These are phyloP conservation scores for Heteromurus nitidus DNA, from an alignment of 2,888 invertebrate species.

Conservation along the genomic window DNA sequence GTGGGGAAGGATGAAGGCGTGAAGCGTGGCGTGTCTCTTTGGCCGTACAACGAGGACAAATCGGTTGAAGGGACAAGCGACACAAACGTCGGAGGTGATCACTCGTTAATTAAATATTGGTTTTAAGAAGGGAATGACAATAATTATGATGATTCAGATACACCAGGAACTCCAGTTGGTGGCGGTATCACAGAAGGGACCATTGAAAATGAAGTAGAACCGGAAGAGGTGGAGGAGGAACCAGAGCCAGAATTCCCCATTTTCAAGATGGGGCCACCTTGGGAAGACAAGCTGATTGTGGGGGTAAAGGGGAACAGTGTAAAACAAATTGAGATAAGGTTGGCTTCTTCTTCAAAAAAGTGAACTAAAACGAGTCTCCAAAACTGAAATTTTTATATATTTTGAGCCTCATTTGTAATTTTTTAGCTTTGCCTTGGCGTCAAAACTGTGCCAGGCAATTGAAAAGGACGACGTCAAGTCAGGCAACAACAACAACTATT, in stretches of 20 bases:
- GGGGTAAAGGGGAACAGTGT: neutral
- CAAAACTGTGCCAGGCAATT: slow-evolving; percentile 31
- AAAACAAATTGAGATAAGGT: slow-evolving; percentile 17
- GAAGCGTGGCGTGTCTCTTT: too few relatives aligned
- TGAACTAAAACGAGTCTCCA: neutral
- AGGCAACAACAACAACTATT: neutral
- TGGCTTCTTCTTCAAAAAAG: neutral
- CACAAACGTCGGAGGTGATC: too few relatives aligned
- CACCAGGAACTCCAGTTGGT: too few relatives aligned
- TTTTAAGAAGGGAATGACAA: neutral
- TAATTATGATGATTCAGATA: too few relatives aligned
- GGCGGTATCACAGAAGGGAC: neutral
- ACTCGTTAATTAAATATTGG: neutral
- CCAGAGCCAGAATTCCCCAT: neutral
- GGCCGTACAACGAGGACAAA: too few relatives aligned
- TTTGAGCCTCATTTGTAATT: neutral
- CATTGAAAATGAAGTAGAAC: neutral
- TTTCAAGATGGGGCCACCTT: slow-evolving; percentile 29
- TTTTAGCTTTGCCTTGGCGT: slow-evolving; percentile 39
- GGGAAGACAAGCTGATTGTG: slow-evolving; percentile 37
- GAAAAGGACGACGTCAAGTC: neutral
- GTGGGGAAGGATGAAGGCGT: too few relatives aligned
- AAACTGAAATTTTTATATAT: neutral
- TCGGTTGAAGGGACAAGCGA: too few relatives aligned
- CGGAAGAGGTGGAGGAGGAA: neutral